These are phyloP conservation scores for Bombycilla garrulus DNA, from an alignment of 2,113 vertebrate species.

Conservation along the genomic window DNA sequence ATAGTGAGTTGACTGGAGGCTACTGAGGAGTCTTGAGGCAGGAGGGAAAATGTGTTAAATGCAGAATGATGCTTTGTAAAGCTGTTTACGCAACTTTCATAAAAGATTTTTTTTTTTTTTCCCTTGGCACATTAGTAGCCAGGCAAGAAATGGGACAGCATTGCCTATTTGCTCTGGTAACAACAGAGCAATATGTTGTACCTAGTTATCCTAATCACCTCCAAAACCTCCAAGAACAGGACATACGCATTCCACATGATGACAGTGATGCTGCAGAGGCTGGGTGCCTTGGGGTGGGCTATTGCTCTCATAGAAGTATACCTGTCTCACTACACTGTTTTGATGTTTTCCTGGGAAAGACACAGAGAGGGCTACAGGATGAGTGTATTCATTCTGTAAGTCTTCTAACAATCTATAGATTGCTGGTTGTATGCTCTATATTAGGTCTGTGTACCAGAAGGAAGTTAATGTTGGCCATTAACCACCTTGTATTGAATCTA, in stretches of 20 bases:
- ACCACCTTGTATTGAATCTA: conserved; percentile 12
- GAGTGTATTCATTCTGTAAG: not conserved
- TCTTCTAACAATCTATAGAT: not conserved
- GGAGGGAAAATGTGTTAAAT: not conserved
- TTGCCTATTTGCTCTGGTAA: not conserved
- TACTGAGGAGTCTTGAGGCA: not conserved
- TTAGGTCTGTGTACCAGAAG: not conserved
- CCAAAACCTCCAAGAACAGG: not conserved
- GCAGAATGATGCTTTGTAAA: not conserved
- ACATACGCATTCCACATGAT: not conserved
- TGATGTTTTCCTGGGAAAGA: not conserved
- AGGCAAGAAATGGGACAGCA: not conserved
- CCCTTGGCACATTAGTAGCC: not conserved
- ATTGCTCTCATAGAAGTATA: not conserved
- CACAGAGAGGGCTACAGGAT: not conserved
- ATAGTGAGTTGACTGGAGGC: not conserved
- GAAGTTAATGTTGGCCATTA: not conserved
- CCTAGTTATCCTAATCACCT: not conserved
- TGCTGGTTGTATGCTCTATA: not conserved
- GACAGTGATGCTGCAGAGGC: not conserved
- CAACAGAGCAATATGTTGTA: not conserved
- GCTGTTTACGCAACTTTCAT: not conserved
- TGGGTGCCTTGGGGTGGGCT: not conserved
- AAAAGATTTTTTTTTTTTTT: not conserved
- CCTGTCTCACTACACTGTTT: not conserved